A percentile compares a stretch with the other conserved stretches of the same genome.
Conservation (phyloP, 2,888 invertebrate genomes). For the Drosophila subsilvestris region DNA sequence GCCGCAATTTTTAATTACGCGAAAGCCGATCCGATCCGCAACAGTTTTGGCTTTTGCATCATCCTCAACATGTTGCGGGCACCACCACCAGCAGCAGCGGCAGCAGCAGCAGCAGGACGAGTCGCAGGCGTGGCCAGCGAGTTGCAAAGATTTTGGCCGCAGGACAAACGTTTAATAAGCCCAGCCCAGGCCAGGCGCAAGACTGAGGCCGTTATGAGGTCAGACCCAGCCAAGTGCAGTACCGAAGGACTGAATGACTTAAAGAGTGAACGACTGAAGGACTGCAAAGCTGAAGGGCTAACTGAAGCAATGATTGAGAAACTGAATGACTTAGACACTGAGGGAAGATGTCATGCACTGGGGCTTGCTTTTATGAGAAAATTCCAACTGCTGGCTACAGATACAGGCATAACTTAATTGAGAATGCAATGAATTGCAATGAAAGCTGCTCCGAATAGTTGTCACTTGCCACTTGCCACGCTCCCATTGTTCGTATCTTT, state of each 20-base stretch:
- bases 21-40: constrained; percentile 79
- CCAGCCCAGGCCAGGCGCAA: constrained; percentile 30
- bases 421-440: neutral
- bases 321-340: neutral
- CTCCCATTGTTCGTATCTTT: constrained; percentile 9
- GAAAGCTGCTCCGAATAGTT: constrained; percentile 6
- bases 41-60: constrained; percentile 74
- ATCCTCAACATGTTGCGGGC: constrained; percentile 38
- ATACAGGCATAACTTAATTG: neutral
- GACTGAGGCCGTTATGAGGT: constrained; percentile 39
- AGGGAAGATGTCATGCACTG: neutral
- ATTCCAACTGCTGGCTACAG: neutral
- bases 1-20: constrained; percentile 79
- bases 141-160: constrained; percentile 68
- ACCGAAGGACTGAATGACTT: constrained; percentile 3
- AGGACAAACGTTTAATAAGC: constrained; percentile 71
- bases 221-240: constrained; percentile 29
- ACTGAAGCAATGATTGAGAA: neutral
- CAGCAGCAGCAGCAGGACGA: constrained; percentile 45
- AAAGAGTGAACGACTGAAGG: neutral
- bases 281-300: neutral
- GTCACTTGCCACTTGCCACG: constrained; percentile 19
- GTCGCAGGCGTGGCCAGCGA: constrained; percentile 53
- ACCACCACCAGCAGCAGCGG: constrained; percentile 1
- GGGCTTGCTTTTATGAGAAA: neutral